Percentiles rank a stretch among this genome's conserved stretches.
phyloP scores from a whole-genome alignment of 1,140 invertebrate species.

The Drosophila bocki region DNA sequence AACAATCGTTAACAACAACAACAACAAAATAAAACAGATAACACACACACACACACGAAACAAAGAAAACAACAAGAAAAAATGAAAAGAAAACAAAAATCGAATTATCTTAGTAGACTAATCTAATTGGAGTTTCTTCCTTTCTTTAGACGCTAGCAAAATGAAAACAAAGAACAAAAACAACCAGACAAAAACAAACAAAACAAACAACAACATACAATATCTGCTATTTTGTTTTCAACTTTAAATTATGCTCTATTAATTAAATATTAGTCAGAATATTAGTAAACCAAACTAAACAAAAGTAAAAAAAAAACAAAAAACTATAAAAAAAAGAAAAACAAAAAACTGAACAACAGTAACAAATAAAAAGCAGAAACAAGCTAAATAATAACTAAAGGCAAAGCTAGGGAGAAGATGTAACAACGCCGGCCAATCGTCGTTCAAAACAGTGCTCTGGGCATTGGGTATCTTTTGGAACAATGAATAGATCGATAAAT shows the following conservation, averaged over 20 bases:
- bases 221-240: constrained; percentile 79
- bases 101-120: constrained; percentile 80
- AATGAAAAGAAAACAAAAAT: constrained; percentile 56
- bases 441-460: constrained; percentile 42
- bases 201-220: constrained; percentile 74
- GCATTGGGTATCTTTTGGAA: neutral
- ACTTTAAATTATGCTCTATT: constrained; percentile 79
- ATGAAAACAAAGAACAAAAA: constrained; percentile 45
- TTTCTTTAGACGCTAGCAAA: constrained; percentile 80
- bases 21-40: constrained; percentile 22
- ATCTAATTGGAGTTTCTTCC: constrained; percentile 83
- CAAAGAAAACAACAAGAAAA: constrained; percentile 23
- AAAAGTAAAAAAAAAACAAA: constrained; percentile 20
- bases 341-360: constrained; percentile 20
- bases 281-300: constrained; percentile 67
- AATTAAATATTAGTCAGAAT: constrained; percentile 76
- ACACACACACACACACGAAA: constrained; percentile 11
- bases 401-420: constrained; percentile 21
- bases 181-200: constrained; percentile 53
- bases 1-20: constrained; percentile 71
- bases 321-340: constrained; percentile 19
- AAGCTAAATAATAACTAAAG: constrained; percentile 25
- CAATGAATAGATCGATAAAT: too few relatives aligned
- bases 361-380: constrained; percentile 25
- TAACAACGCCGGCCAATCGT: constrained; percentile 28